Evolutionary conservation across 2,888 invertebrate genomes (phyloP).

Genomic region (Allolobophora icterica): DNA sequence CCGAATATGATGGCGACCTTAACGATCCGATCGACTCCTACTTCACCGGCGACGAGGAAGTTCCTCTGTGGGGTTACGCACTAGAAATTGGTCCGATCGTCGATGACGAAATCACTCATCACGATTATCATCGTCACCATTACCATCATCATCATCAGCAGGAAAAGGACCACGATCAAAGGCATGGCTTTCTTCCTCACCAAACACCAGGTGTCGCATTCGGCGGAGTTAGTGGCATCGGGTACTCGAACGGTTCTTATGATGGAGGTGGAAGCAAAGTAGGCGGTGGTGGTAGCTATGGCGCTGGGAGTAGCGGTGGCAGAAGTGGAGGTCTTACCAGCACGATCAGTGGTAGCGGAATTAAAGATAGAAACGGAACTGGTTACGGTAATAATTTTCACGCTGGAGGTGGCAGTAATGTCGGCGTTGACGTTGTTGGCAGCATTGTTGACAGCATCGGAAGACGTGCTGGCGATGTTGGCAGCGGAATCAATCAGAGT

Average conservation of each 20-base stretch:
- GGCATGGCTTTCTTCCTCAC: neutral
- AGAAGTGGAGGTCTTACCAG: neutral
- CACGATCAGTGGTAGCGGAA: neutral
- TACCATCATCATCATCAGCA: neutral
- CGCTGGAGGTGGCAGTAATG: neutral
- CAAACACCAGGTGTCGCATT: neutral
- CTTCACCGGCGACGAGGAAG: neutral
- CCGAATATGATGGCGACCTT: neutral
- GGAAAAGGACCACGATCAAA: neutral
- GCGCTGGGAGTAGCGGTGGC: no score
- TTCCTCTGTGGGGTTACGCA: neutral
- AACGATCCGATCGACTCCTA: neutral
- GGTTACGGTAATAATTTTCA: neutral
- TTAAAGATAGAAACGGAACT: neutral
- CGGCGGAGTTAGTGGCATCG: neutral
- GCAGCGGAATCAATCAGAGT: neutral
- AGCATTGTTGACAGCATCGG: neutral
- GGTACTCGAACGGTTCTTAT: neutral
- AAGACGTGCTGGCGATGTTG: neutral
- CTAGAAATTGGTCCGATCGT: neutral
- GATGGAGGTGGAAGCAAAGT: neutral
- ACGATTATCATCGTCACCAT: neutral
- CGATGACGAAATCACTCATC: neutral
- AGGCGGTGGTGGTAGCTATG: neutral
- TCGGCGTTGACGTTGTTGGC: neutral